phyloP scores from a whole-genome alignment of 2,113 vertebrate species.

The Colinus virginianus region DNA sequence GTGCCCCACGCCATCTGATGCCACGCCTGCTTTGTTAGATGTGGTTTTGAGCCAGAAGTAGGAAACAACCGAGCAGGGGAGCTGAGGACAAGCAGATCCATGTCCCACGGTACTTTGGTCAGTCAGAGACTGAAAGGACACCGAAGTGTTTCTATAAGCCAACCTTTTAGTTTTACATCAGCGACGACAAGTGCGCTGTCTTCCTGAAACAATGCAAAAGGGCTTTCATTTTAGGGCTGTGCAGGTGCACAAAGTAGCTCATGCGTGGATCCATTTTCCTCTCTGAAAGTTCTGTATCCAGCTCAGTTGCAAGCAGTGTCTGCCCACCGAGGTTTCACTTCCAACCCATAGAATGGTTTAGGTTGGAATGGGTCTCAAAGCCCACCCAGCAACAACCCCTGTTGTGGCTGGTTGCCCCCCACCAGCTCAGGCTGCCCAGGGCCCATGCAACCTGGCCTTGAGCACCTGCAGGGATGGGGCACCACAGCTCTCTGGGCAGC shows the following conservation, averaged over 20 bases:
- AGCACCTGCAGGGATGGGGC: too few species aligned
- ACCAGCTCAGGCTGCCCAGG: too few species aligned
- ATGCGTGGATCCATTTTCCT: accelerated
- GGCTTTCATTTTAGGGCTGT: neutral
- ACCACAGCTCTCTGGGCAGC: too few species aligned
- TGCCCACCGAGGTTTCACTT: neutral
- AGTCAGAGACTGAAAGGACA: neutral
- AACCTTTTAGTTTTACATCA: neutral
- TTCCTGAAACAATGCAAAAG: neutral
- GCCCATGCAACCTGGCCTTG: too few species aligned
- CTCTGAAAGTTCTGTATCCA: neutral
- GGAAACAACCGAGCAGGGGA: accelerated
- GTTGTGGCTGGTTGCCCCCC: too few species aligned
- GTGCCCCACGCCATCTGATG: neutral
- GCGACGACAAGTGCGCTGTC: neutral
- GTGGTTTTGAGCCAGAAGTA: neutral
- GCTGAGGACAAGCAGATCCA: neutral
- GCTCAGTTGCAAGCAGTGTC: neutral
- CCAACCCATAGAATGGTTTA: too few species aligned
- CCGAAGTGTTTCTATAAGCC: neutral
- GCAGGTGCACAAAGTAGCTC: neutral
- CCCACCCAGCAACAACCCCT: too few species aligned
- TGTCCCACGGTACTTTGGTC: neutral
- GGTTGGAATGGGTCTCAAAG: too few species aligned
- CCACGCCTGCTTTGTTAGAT: accelerated